phyloP scores from a whole-genome alignment of 2,113 vertebrate genomes.

The Tricholaema leucomelas region DNA sequence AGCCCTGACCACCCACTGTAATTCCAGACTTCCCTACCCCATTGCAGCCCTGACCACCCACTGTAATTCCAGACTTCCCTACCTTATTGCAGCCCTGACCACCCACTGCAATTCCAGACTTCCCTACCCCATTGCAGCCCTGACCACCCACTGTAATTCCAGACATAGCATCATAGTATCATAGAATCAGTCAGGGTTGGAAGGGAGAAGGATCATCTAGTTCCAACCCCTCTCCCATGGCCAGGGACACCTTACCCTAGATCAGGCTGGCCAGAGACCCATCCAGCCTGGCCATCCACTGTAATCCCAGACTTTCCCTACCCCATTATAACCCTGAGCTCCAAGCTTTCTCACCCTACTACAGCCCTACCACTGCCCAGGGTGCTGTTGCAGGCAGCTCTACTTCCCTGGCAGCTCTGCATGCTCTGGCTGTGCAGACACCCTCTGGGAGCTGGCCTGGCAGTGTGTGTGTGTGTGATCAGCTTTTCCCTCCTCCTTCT shows the following conservation, averaged over 20 bases:
- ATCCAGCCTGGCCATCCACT: too few relatives aligned
- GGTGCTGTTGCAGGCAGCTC: neutral
- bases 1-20: rapidly evolving
- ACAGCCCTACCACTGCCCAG: rapidly evolving
- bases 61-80: rapidly evolving
- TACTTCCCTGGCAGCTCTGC: neutral
- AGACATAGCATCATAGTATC: too few relatives aligned
- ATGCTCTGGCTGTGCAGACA: neutral
- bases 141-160: rapidly evolving
- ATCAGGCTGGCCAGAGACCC: too few relatives aligned
- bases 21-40: neutral
- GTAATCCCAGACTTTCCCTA: too few relatives aligned
- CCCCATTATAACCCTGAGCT: too few relatives aligned
- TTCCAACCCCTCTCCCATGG: too few relatives aligned
- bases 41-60: rapidly evolving
- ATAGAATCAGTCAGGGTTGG: too few relatives aligned
- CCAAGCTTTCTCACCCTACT: neutral
- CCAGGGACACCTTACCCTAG: too few relatives aligned
- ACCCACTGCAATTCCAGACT: rapidly evolving
- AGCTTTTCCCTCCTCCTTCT: neutral
- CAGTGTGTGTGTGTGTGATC: neutral
- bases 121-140: neutral
- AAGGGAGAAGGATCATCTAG: too few relatives aligned
- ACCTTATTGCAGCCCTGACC: neutral
- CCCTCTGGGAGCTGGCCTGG: neutral